phyloP scores from a whole-genome alignment of 2,888 invertebrate species.

The Mamestra brassicae region DNA sequence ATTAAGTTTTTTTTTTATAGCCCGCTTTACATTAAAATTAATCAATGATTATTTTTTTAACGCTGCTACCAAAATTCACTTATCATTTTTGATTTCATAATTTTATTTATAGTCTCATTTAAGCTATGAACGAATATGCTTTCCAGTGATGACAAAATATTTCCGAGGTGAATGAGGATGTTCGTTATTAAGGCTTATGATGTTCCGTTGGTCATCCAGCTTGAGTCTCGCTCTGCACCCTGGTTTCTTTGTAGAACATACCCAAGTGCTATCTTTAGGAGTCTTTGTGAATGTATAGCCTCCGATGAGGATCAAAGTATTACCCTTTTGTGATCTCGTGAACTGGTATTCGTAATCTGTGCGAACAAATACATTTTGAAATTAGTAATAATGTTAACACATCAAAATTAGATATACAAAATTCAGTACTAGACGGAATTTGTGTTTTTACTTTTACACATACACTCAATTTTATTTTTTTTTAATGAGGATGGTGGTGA shows the following conservation, averaged over 20 bases:
- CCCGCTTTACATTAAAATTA: neutral
- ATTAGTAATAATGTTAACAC: neutral
- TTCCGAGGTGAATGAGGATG: conserved; percentile 48
- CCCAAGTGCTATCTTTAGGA: conserved; percentile 34
- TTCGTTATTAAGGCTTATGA: conserved; percentile 33
- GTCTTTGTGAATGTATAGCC: conserved; percentile 69
- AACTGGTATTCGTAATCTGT: conserved; percentile 41
- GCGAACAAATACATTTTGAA: neutral
- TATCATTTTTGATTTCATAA: neutral
- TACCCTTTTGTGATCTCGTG: conserved; percentile 51
- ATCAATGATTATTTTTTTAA: neutral
- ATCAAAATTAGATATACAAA: neutral
- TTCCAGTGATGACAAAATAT: conserved; percentile 10
- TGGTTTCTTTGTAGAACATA: conserved; percentile 63
- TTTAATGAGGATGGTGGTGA: conserved; percentile 33
- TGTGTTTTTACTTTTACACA: neutral
- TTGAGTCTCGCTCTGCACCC: conserved; percentile 50
- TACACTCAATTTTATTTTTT: neutral
- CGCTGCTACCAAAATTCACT: neutral
- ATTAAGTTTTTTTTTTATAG: neutral
- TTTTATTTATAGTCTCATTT: neutral
- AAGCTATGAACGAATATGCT: neutral
- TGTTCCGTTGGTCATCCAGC: conserved; percentile 10
- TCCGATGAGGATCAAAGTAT: conserved; percentile 66
- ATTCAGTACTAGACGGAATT: neutral